phyloP scores from a whole-genome alignment of 2,113 vertebrate species.

The Peromyscus leucopus region DNA sequence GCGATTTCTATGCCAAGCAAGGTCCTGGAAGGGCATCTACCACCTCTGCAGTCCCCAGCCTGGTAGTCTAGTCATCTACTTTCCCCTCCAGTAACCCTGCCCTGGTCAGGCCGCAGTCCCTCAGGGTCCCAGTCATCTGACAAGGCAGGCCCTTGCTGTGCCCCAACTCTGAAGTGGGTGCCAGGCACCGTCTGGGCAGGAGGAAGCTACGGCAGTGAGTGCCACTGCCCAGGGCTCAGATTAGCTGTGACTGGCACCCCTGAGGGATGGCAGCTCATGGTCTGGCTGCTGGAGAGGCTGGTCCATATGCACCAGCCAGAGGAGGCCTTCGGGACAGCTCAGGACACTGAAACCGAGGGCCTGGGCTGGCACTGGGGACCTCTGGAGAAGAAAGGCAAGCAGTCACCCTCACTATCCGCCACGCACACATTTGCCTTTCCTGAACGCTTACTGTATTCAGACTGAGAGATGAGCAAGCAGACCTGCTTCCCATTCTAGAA shows the following conservation, averaged over 20 bases:
- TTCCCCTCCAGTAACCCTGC: not conserved
- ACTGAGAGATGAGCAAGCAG: not conserved
- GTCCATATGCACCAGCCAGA: constrained; percentile 27
- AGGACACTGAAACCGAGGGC: constrained; percentile 54
- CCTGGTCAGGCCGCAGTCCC: not conserved
- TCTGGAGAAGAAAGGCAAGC: constrained; percentile 4
- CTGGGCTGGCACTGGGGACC: not conserved
- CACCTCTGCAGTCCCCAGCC: not conserved
- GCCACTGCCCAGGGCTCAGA: constrained; percentile 51
- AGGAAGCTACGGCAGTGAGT: constrained; percentile 55
- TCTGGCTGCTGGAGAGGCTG: constrained; percentile 62
- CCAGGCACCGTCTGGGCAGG: constrained; percentile 79
- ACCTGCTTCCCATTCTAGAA: not conserved
- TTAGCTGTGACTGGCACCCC: constrained; percentile 76
- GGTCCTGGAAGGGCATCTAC: not conserved
- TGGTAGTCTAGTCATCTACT: not conserved
- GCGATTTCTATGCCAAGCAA: not conserved
- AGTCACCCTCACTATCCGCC: not conserved
- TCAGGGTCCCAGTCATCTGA: constrained; percentile 22
- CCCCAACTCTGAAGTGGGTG: constrained; percentile 36
- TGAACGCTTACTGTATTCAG: not conserved
- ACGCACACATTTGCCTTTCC: not conserved
- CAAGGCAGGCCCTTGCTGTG: constrained; percentile 30
- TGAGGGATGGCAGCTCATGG: not conserved
- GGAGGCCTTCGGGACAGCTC: constrained; percentile 63